Base-by-base conservation (phyloP, 1,140 invertebrate genomes). In the Drosophila rufa region DNA sequence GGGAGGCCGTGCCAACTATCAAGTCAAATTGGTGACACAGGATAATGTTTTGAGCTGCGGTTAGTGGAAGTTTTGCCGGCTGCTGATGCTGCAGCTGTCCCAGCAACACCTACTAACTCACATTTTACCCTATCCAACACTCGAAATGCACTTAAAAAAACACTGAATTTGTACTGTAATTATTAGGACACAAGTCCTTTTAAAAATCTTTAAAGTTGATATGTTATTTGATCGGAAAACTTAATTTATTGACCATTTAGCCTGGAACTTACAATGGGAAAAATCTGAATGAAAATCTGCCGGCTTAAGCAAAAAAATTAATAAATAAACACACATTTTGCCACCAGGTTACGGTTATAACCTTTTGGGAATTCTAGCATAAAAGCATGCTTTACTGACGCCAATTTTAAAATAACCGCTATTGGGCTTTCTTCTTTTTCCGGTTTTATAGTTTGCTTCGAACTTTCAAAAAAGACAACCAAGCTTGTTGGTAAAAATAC, bases 11-110 rank as follows among this genome's bases (percentile, higher is more conserved):
- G 62, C 73, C 83, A 87, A 87, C 83, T 87, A 87, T 87, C 83
- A 87, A 87, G 86, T 77, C 83, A 89, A 87, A 87, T 87, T 87
- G 84, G 84, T 89, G 84, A 84, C 84, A 89, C 84, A 89, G 84
- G 84, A 87, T 87, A 89, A 87, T 87, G 84, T 84, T 87, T 89
- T 80, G 84, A 87, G 80, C 84, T 87, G 84, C 80, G 84, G 84
- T 87, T 83, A 66, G 65, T 83, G 80, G 75, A 79, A 78, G 65
- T 78, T 80, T 77, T 80, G 62, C 68, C 55, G 80, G 62, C 77
- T 73, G 70, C 60, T 75, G 47, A 25, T 53, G 48, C 27, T 43
- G 57, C 67, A 82, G 70, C 64, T 78, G 75, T 67, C 60, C 66
- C 64, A 42, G 22, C 36, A 22, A 58, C 69, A 73, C 45, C 67